Evolutionary conservation across 2,888 invertebrate species (phyloP), one percentile per base, ranked within the genome.

Genomic region (Dynastes hyllus): DNA sequence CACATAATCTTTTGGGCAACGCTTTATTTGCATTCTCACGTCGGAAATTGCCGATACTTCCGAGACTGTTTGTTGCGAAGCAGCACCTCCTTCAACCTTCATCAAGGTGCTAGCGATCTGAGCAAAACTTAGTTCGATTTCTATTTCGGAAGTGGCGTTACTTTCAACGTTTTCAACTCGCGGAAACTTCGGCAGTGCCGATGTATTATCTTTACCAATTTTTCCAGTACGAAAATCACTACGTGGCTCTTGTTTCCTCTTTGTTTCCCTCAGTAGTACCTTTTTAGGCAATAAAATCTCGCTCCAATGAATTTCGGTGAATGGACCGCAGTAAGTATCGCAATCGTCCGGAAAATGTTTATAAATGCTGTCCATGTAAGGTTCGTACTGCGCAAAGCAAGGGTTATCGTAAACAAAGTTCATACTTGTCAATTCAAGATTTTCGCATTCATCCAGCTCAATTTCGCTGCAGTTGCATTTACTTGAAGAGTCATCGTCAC

Each of bases 291-390:
- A 9, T 22, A 78, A 40, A 50, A 80, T 69, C 6, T 80, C 78
- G 9, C 67, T 61, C 80, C 80, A 80, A 45, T 79, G 80, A 11
- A 80, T 77, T 51, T 80, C 80, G 6, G 79, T 79, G 22, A 58
- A 69, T 13, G 79, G 79, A n/a, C 79, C 79, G 61, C 80, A 80
- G 22, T 71, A 58, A 3, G 76, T 77, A 16, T 79, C 79, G 22
- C 73, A 70, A 22, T 79, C 80, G 16, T 81, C 81, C 11, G 82
- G 81, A 79, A 81, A 83, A 29, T 65, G 69, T 9, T 77, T 80
- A 27, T 80, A 81, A 63, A 83, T 76, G 58, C 80, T 32, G 69
- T 84, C 84, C 83, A 84, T 82, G 37, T 84, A 84, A 1, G 83
- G 83, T 73, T 84, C 84, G 63, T 82, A 82, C 50, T 80, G 50